Evolutionary conservation across 2,888 invertebrate genomes (phyloP).

Genomic region (Heliconius hortense): DNA sequence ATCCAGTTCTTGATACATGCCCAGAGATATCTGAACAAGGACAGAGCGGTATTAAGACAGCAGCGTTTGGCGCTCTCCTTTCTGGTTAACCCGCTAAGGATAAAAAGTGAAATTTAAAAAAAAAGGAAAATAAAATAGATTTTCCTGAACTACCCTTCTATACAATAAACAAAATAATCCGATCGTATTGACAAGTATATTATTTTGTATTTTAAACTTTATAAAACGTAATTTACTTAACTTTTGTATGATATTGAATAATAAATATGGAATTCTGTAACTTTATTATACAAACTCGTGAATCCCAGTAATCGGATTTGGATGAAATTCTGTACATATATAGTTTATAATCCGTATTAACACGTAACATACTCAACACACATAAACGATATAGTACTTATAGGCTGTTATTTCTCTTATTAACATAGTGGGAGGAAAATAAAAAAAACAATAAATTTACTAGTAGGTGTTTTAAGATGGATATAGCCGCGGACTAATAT

Average conservation of each 20-base stretch:
- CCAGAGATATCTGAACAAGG: no score
- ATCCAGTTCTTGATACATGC: no score
- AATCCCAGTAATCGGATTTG: background rate
- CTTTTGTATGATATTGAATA: background rate
- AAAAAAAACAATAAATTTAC: background rate
- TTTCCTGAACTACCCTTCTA: no score
- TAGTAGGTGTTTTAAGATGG: background rate
- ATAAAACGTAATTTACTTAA: background rate
- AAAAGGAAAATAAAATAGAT: background rate
- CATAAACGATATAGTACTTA: background rate
- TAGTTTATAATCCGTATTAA: background rate
- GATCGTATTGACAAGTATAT: no score
- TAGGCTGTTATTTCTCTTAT: no score
- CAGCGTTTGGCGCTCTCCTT: no score
- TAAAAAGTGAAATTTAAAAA: background rate
- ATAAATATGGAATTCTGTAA: background rate
- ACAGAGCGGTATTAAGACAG: no score
- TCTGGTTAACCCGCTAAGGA: no score
- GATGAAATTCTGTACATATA: background rate
- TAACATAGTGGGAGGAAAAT: no score
- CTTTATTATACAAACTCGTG: background rate
- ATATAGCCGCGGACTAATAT: no score
- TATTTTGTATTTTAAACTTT: no score
- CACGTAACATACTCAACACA: background rate
- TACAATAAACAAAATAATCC: no score